These are phyloP conservation scores for Mormyrus iriodes DNA, from an alignment of 2,113 vertebrate genomes.

Conservation along the genomic window DNA sequence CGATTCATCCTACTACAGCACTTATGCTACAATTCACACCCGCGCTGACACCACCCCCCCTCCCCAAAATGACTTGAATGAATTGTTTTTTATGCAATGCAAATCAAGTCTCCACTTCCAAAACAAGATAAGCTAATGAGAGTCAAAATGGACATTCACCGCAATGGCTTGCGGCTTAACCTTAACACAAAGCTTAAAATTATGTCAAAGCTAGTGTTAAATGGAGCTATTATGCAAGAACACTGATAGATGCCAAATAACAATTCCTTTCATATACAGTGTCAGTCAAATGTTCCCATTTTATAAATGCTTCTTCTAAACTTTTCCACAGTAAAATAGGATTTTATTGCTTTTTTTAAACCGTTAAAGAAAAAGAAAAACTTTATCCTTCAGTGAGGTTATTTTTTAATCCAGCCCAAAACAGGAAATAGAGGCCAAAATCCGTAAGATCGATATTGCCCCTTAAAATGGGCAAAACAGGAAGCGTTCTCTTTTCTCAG, in stretches of 20 bases:
- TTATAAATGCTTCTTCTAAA: too few relatives aligned
- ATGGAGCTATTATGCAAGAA: not conserved
- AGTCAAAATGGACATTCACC: not conserved
- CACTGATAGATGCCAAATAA: not conserved
- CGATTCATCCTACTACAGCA: conserved; percentile 34
- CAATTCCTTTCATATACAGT: not conserved
- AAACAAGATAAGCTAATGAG: not conserved
- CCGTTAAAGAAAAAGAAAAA: not conserved
- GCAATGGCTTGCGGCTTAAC: not conserved
- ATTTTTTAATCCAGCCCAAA: not conserved
- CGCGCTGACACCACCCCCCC: not conserved
- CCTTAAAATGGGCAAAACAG: not conserved
- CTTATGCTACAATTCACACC: conserved; percentile 28
- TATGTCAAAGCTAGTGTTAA: not conserved
- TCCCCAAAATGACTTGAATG: not conserved
- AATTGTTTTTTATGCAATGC: not conserved
- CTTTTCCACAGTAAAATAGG: not conserved
- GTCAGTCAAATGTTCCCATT: not conserved
- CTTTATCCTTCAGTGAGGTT: not conserved
- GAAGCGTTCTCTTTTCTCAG: not conserved
- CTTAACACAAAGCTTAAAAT: not conserved
- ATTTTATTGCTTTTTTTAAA: not conserved
- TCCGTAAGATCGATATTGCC: not conserved
- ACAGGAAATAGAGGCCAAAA: not conserved
- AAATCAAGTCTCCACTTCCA: not conserved